phyloP scores from a whole-genome alignment of 2,113 vertebrate species.

The Lucifuga dentata region DNA sequence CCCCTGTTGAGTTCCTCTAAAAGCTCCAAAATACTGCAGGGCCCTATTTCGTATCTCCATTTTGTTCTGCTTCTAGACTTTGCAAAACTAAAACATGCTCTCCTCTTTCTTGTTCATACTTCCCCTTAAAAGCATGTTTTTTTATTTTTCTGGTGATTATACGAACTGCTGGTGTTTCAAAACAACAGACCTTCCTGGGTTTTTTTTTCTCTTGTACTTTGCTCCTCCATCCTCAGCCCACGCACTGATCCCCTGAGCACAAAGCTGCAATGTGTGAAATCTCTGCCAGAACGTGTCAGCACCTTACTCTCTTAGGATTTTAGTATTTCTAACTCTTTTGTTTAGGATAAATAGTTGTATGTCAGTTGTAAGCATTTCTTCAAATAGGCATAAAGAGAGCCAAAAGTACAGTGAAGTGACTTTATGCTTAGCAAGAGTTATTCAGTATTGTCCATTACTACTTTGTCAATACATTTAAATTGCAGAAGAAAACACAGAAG shows the following conservation, averaged over 20 bases:
- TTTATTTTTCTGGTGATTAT: neutral
- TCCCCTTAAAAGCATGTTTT: slow-evolving; percentile 8
- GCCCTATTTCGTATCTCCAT: slow-evolving; percentile 31
- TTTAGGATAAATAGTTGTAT: neutral
- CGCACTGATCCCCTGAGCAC: neutral
- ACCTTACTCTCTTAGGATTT: neutral
- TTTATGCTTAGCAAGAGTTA: neutral
- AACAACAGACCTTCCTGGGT: slow-evolving; percentile 7
- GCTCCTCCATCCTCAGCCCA: slow-evolving; percentile 3
- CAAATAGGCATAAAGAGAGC: neutral
- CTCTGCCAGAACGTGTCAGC: slow-evolving; percentile 16
- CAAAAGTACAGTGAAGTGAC: neutral
- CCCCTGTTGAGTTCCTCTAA: slow-evolving; percentile 40
- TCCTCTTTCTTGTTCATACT: slow-evolving; percentile 1
- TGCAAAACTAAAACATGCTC: slow-evolving; percentile 2
- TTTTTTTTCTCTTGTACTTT: neutral
- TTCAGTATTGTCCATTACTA: neutral
- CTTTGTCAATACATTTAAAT: too few relatives aligned
- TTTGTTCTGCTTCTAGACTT: slow-evolving; percentile 17
- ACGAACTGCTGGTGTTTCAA: neutral
- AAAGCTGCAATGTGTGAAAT: neutral
- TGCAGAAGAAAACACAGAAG: neutral
- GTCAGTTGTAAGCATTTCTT: neutral
- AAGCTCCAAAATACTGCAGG: slow-evolving; percentile 36
- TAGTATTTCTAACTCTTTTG: neutral